Evolutionary conservation across 2,888 invertebrate genomes (phyloP), one percentile per base, ranked within the genome.

Genomic region (Epinotia bilunana): DNA sequence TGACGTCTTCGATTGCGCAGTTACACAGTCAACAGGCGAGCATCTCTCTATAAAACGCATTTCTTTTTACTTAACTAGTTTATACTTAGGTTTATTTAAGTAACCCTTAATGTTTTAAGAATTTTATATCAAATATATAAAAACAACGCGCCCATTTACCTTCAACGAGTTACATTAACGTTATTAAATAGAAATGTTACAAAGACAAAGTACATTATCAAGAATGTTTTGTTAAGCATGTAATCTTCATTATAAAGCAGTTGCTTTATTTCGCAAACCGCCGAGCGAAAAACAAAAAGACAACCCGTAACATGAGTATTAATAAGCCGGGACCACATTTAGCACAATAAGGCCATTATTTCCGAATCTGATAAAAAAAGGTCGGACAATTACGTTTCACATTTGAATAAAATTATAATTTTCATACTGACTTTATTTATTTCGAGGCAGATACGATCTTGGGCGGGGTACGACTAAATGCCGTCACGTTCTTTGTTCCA

Each of bases 371-470:
- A 82, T 80, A 82, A 82, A 81, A 33, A 81, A 83, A 80, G 82
- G 80, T 78, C 83, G 77, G 77, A 82, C 84, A 86, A 86, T 87
- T 87, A 87, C 81, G 80, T 80, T 53, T 57, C 57, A 72, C 76
- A 77, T 83, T 86, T 81, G 83, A 85, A 87, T 86, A 76, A 84
- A 86, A 86, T 87, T 85, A 87, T 86, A 85, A 86, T 87, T 60
- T 84, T 86, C 83, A 85, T 84, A 82, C 83, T 79, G 79, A 76
- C 78, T 79, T 82, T 82, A 85, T 84, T 84, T 84, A 85, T 83
- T 85, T 79, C 77, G 79, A 78, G 57, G 74, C 67, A 76, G 86
- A 86, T 84, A 82, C 77, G 77, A 87, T 85, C 83, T 77, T 77
- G 69, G 73, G 68, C 70, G 46, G 60, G 67, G 62, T 55, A 33